Percentiles rank a stretch among this genome's conserved stretches.
phyloP scores from a whole-genome alignment of 1,140 invertebrate species.

The Drosophila lacertosa region DNA sequence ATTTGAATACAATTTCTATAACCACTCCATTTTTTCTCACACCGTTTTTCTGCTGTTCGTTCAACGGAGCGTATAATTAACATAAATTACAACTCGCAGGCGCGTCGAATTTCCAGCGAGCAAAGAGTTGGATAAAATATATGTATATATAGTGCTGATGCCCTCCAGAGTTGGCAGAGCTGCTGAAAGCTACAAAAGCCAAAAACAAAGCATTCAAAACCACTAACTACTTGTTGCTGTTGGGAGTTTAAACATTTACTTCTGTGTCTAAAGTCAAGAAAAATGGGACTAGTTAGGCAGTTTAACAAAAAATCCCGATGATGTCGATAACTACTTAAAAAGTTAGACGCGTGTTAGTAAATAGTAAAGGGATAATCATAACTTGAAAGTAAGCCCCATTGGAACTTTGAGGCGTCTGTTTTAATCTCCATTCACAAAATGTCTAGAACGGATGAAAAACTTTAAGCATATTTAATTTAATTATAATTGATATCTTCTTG shows the following conservation, averaged over 20 bases:
- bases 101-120: slow-evolving; percentile 32
- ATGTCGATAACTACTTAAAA: neutral
- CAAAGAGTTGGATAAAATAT: slow-evolving; percentile 7
- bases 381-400: no score
- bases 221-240: no score
- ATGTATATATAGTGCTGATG: slow-evolving; percentile 15
- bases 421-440: no score
- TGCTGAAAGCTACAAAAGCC: neutral
- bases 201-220: neutral
- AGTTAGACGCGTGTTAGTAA: no score
- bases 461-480: no score
- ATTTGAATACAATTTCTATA: slow-evolving; percentile 44
- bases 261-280: neutral
- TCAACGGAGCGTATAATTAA: slow-evolving; percentile 75
- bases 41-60: slow-evolving; percentile 29
- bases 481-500: no score
- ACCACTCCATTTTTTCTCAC: slow-evolving; percentile 42
- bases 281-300: neutral
- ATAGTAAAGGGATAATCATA: no score
- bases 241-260: neutral
- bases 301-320: neutral
- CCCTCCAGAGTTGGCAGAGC: neutral
- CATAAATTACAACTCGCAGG: slow-evolving; percentile 50
- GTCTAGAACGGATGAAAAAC: no score
- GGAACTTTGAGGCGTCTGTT: no score